phyloP scores from a whole-genome alignment of 53 echinoderm and acorn worm genomes.

The Apostichopus leukothele region DNA sequence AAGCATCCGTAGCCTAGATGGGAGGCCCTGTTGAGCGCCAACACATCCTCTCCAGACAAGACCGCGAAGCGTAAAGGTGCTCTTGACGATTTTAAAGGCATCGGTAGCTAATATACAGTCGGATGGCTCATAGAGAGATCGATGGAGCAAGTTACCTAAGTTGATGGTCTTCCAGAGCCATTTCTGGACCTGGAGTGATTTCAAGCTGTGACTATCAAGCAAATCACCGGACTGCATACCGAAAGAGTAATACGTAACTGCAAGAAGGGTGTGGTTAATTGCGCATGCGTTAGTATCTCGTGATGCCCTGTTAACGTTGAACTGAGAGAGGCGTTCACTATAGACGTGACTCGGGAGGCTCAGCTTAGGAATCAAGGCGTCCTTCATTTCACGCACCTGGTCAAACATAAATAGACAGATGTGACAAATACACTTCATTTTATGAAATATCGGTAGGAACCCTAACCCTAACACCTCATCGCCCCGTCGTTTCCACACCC shows the following conservation, averaged over 20 bases:
- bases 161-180: constrained; percentile 29
- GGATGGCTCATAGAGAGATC: neutral
- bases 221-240: constrained; percentile 33
- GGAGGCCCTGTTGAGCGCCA: neutral
- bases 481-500: too few species aligned
- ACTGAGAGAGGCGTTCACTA: constrained; percentile 11
- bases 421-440: neutral
- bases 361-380: neutral
- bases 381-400: neutral
- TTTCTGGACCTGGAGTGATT: neutral
- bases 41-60: neutral
- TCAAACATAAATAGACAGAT: neutral
- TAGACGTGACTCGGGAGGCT: constrained; percentile 15
- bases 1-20: neutral
- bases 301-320: neutral
- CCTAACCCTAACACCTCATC: too few species aligned
- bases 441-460: too few species aligned
- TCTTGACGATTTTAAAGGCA: constrained; percentile 18
- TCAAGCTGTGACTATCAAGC: neutral
- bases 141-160: neutral
- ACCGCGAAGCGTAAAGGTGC: neutral
- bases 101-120: neutral
- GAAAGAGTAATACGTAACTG: constrained; percentile 17
- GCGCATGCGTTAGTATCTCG: neutral
- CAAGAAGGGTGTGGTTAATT: constrained; percentile 30